Percentiles rank a stretch among this genome's conserved stretches.
Conservation (phyloP, 2,797 vertebrate species). For the Enteromius mattozi region DNA sequence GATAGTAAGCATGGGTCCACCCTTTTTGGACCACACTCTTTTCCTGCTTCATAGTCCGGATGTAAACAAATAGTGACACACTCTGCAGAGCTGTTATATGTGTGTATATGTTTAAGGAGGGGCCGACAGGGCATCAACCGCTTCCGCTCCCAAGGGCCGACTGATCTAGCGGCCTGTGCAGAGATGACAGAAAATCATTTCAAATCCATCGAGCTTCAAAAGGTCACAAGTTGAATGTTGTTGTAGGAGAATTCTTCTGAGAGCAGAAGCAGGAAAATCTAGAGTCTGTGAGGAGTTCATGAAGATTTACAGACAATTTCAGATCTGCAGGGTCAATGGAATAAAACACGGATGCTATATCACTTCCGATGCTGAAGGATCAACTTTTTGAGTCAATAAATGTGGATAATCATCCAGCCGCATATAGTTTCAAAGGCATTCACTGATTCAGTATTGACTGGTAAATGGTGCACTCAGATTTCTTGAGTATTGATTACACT, state of each 20-base stretch:
- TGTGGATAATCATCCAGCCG: background rate
- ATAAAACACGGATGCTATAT: constrained; percentile 7
- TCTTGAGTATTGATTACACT: constrained; percentile 11
- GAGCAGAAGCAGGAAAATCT: constrained; percentile 39
- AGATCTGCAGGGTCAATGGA: background rate
- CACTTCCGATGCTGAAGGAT: constrained; percentile 1
- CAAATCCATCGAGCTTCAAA: constrained; percentile 61
- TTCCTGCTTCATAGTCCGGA: constrained; percentile 44
- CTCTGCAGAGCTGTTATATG: constrained; percentile 26
- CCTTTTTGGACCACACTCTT: constrained; percentile 6
- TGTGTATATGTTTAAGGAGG: constrained; percentile 7
- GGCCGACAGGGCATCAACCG: constrained; percentile 1
- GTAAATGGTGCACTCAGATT: constrained; percentile 11
- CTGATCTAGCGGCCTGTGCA: constrained; percentile 42
- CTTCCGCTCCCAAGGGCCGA: constrained; percentile 44
- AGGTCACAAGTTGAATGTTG: constrained; percentile 65
- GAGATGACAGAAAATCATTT: constrained; percentile 71
- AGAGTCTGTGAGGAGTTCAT: background rate
- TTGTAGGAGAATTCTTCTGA: constrained; percentile 52
- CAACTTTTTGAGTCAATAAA: background rate
- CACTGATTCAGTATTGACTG: constrained; percentile 20
- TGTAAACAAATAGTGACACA: constrained; percentile 53
- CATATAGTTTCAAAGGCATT: background rate
- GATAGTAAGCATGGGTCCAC: constrained; percentile 15
- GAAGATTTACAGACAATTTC: constrained; percentile 25